Base-by-base conservation (phyloP, 2,888 invertebrate species). In the Lasioglossum pauxillum region DNA sequence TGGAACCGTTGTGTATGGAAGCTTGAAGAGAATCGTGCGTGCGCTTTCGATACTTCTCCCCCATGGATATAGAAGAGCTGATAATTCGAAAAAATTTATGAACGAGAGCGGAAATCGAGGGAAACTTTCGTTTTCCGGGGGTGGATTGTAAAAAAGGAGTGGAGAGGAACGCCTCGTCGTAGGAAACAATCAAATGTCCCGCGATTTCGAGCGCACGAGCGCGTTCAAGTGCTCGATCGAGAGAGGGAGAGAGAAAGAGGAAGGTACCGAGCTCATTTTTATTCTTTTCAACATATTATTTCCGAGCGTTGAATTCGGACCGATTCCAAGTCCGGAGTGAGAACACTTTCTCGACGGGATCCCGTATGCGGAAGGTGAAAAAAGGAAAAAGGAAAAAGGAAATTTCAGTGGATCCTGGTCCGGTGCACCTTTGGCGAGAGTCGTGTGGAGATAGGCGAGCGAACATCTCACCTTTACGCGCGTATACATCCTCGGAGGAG, bases 401-500 rank as follows among this genome's bases (percentile, higher is more conserved):
- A 80, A 79, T 85, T 75, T 75, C 75, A n/a, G 31, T 41, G 5
- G 67, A 78, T 73, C 71, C 44, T 57, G 12, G 41, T 46, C 46
- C n/a, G 16, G 44, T 41, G 35, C 35, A 35, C 64, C 64, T 16
- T 31, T 16, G 31, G 35, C 19, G 75, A 57, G 27, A 72, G 16
- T 46, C 38, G 64, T 49, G 27, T 14, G 27, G 77, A 73, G 71
- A 80, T 78, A 64, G 76, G 71, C 76, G 77, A 53, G 67, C 64
- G 77, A 74, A 74, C 73, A 71, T 38, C 72, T 73, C 74, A 77
- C 78, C 64, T 88, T 85, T 78, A 87, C 85, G 87, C 75, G 85
- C 86, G 86, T 89, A 84, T 81, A 90, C 80, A 86, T 87, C 83
- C 82, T 81, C 67, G 83, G 53, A 53, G 81, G 67, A 71, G 83